Evolutionary conservation across 2,797 vertebrate species (phyloP).

Genomic region (Phalanger gymnotis): DNA sequence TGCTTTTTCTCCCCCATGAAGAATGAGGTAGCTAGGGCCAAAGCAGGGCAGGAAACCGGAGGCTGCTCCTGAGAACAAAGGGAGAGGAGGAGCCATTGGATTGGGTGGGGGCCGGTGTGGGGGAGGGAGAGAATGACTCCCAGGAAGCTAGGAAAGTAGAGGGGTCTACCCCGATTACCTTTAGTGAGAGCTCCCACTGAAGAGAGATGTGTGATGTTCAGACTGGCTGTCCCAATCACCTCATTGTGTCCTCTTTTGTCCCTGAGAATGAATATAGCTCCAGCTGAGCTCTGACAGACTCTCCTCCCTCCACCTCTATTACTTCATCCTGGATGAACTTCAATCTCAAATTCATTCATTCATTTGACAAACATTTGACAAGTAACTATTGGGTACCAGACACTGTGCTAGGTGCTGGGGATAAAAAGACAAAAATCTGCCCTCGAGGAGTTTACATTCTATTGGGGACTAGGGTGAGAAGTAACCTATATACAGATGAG

Average conservation of each 20-base stretch:
- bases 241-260: neutral
- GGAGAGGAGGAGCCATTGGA: neutral
- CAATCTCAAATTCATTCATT: neutral
- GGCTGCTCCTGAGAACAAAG: conserved; percentile 67
- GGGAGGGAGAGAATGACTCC: neutral
- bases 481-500: neutral
- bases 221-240: conserved; percentile 69
- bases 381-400: neutral
- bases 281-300: neutral
- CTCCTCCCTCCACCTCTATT: neutral
- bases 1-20: conserved; percentile 74
- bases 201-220: conserved; percentile 80
- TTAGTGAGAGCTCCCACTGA: conserved; percentile 55
- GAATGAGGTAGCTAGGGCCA: conserved; percentile 82
- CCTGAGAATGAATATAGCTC: conserved; percentile 47
- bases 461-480: neutral
- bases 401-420: neutral
- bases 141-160: neutral
- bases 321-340: neutral
- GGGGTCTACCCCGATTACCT: conserved; percentile 72
- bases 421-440: neutral
- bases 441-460: neutral
- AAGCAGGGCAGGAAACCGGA: conserved; percentile 82
- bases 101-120: rapidly evolving
- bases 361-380: neutral